Percentiles rank a stretch among this genome's conserved stretches.
Conservation (phyloP, 2,113 vertebrate species). For the Nestor notabilis region DNA sequence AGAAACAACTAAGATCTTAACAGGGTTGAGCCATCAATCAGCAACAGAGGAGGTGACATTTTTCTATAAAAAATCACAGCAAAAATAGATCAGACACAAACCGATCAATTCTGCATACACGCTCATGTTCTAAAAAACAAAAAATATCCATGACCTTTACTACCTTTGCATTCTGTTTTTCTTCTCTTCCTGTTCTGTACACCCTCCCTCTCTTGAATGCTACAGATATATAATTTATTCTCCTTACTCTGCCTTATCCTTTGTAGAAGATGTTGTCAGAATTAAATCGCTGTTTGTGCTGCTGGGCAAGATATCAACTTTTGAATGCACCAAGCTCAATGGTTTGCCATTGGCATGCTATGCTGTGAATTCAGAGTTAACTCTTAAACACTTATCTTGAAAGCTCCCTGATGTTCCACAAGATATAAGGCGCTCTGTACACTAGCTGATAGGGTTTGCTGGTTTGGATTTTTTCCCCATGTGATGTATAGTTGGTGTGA, state of each 20-base stretch:
- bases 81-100: not conserved
- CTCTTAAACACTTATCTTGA: not conserved
- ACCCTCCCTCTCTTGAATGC: not conserved
- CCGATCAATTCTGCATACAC: not conserved
- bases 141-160: not conserved
- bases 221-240: not conserved
- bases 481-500: fast-evolving
- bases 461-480: fast-evolving
- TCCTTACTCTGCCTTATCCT: not conserved
- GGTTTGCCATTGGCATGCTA: not conserved
- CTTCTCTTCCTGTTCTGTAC: not conserved
- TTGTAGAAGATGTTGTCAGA: not conserved
- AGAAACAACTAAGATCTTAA: not conserved
- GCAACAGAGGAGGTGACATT: not conserved
- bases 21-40: not conserved
- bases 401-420: not conserved
- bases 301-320: not conserved
- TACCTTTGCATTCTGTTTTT: not conserved
- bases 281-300: not conserved
- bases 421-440: not conserved
- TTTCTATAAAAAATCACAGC: not conserved
- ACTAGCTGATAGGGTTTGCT: not conserved
- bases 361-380: not conserved
- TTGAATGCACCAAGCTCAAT: not conserved
- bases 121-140: not conserved